Conservation (phyloP, 2,797 vertebrate genomes). For the Tinamus major region DNA sequence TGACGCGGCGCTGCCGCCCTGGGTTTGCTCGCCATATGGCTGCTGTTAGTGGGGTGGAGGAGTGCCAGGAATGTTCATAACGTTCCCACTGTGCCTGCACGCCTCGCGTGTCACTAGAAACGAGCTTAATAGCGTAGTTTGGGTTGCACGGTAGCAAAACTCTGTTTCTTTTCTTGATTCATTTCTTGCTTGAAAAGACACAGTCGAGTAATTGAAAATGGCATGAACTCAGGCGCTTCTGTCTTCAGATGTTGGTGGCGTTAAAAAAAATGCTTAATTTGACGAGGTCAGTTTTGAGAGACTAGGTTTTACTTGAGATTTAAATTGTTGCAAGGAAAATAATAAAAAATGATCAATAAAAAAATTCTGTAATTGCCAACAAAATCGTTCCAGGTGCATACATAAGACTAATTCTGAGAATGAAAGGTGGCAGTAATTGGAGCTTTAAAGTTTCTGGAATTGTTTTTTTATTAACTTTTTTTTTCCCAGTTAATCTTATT, state of each 20-base stretch:
- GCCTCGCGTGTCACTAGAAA: slow-evolving; percentile 14
- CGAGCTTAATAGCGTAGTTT: neutral
- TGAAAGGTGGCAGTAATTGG: neutral
- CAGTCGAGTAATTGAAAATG: neutral
- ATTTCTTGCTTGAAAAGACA: neutral
- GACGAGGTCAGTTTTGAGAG: neutral
- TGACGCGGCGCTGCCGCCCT: slow-evolving; percentile 1
- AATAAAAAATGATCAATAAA: neutral
- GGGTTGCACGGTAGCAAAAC: slow-evolving; percentile 8
- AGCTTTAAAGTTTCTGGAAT: neutral
- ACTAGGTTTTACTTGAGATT: neutral
- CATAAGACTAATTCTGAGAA: neutral
- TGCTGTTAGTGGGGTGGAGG: slow-evolving; percentile 31
- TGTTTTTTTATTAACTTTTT: neutral
- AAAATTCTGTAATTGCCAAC: neutral
- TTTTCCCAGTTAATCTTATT: neutral
- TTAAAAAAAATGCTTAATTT: slow-evolving; percentile 5
- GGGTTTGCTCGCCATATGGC: slow-evolving; percentile 18
- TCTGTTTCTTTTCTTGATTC: slow-evolving; percentile 6
- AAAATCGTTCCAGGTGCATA: neutral
- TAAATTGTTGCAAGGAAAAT: neutral
- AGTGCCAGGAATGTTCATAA: slow-evolving; percentile 16
- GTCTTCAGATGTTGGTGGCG: neutral
- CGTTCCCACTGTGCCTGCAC: slow-evolving; percentile 42
- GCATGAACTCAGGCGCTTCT: neutral